These are phyloP conservation scores for Lymantria monacha DNA, from an alignment of 2,888 invertebrate species.

Conservation along the genomic window DNA sequence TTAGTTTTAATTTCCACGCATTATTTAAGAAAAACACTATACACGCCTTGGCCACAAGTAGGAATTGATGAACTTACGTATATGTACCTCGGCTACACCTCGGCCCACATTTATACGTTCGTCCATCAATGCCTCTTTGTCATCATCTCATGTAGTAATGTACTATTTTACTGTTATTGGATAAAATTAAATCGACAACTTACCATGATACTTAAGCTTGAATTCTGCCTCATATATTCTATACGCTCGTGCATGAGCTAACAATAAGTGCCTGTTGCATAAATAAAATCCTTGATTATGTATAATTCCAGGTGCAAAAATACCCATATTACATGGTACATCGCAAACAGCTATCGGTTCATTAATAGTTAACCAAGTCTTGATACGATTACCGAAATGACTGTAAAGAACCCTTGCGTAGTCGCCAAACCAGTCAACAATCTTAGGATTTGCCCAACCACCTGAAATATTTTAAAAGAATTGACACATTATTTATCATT, in stretches of 20 bases:
- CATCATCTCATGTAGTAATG: too few species aligned
- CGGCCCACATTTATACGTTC: too few species aligned
- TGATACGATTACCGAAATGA: conserved; percentile 83
- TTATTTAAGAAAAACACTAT: too few species aligned
- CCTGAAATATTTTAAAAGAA: conserved; percentile 49
- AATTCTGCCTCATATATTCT: conserved; percentile 79
- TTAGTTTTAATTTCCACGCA: too few species aligned
- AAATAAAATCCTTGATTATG: neutral
- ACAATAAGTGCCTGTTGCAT: neutral
- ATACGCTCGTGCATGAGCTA: conserved; percentile 82
- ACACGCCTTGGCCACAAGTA: too few species aligned
- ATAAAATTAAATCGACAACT: conserved; percentile 27
- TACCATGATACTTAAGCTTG: conserved; percentile 63
- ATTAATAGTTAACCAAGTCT: conserved; percentile 87
- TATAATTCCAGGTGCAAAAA: neutral
- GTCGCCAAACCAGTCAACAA: conserved; percentile 82
- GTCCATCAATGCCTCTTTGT: too few species aligned
- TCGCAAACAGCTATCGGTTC: conserved; percentile 81
- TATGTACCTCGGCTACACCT: too few species aligned
- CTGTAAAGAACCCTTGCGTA: conserved; percentile 81
- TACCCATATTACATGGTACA: conserved; percentile 22
- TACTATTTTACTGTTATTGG: too few species aligned
- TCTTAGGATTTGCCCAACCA: conserved; percentile 84
- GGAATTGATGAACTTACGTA: too few species aligned
- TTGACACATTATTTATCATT: neutral